Base-by-base conservation (phyloP, 2,888 invertebrate species). In the Trissolcus brochymenae region DNA sequence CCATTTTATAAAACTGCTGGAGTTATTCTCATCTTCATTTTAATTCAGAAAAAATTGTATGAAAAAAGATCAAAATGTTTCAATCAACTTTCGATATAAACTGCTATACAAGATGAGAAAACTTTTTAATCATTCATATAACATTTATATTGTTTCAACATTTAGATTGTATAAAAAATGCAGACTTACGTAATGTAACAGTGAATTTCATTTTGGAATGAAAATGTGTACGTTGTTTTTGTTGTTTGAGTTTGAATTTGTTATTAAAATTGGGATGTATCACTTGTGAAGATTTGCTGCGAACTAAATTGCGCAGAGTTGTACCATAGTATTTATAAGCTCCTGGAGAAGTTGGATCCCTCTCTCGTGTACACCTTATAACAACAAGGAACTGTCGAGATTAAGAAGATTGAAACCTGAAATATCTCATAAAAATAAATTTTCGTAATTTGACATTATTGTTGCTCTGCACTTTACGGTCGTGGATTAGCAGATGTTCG, bases 281-380 rank as follows among this genome's bases (percentile, higher is more conserved):
- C 43, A 49, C 60, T 41, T 25, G 46, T 50, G 70, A 56, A 61
- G 41, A 49, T 62, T 70, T 41, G 40, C 29, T 54, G 50, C 17
- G 29, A 56, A 76, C 76, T 76, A 70, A 70, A 76, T 76, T 76
- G 61, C 71, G 65, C 71, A 66, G 46, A 68, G 56, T 61, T 56
- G 66, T 40, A 62, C 16, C 76, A 66, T 66, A 71, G 71, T 57
- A 71, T 76, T 76, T 71, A 76, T 76, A 76, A 76, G 76, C 76
- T 71, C 43, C 29, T 71, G 29, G 43, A 62, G 71, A 56, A 11
- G 35, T 57, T 71, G 43, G 21, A 51, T 62, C 61, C 71, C 62
- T 13, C 51, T 51, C 55, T 53, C 67, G 53, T 19, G 59, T 54
- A 25, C 43, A 56, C n/a, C 61, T 70, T 70, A 50, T 50, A 62